phyloP scores from a whole-genome alignment of 2,888 invertebrate genomes.

The Noctua fimbriata region DNA sequence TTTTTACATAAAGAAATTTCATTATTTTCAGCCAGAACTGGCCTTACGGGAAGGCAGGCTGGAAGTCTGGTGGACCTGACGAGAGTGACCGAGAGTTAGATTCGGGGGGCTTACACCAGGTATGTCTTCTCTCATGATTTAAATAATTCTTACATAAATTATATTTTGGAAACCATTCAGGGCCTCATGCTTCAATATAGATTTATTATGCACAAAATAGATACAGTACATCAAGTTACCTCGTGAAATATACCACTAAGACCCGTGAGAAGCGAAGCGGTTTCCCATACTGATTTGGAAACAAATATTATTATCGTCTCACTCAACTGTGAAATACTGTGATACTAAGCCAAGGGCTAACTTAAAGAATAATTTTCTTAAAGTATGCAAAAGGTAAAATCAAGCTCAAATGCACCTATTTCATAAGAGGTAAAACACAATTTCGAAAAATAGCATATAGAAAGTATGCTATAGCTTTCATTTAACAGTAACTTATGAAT shows the following conservation, averaged over 20 bases:
- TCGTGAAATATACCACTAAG: slow-evolving; percentile 28
- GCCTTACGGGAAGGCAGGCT: neutral
- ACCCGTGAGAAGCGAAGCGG: slow-evolving; percentile 28
- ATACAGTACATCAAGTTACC: neutral
- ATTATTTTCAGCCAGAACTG: neutral
- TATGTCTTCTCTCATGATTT: neutral
- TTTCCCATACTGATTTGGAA: slow-evolving; percentile 41
- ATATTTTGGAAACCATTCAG: neutral
- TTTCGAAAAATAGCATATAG: neutral
- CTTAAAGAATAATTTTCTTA: neutral
- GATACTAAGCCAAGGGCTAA: neutral
- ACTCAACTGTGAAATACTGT: slow-evolving; percentile 20
- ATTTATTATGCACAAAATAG: neutral
- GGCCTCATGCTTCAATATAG: neutral
- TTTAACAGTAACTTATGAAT: neutral
- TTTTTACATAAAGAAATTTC: neutral
- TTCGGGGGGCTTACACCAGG: neutral
- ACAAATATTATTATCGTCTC: slow-evolving; percentile 27
- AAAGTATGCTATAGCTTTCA: neutral
- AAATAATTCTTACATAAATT: neutral
- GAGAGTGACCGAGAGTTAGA: neutral
- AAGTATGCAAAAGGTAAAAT: neutral
- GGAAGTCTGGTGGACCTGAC: neutral
- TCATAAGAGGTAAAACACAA: neutral
- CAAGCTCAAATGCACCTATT: neutral